These are phyloP conservation scores for Drosophila guanche DNA, from an alignment of 1,140 invertebrate species.

Conservation along the genomic window DNA sequence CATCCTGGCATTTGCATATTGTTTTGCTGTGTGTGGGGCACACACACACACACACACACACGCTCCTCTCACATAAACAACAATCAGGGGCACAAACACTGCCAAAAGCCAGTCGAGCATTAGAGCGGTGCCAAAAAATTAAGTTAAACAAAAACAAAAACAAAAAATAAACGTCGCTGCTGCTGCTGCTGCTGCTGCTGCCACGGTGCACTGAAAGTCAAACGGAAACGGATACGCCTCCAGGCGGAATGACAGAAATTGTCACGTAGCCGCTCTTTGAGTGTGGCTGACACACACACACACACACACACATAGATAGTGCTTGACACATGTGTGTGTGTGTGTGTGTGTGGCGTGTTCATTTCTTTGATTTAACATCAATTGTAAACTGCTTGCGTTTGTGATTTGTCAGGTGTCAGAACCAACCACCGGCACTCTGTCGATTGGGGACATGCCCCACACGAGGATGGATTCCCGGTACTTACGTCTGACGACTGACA, in stretches of 20 bases:
- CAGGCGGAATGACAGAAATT: slow-evolving; percentile 62
- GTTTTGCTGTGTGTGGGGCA: too few relatives aligned
- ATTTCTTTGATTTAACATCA: slow-evolving; percentile 73
- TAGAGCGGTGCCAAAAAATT: slow-evolving; percentile 45
- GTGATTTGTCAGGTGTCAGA: slow-evolving; percentile 60
- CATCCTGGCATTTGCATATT: slow-evolving; percentile 45
- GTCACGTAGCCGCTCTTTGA: slow-evolving; percentile 49
- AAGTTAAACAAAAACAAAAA: slow-evolving; percentile 57
- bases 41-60: slow-evolving; percentile 45
- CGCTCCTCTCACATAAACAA: slow-evolving; percentile 50
- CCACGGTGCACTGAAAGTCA: slow-evolving; percentile 49
- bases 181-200: slow-evolving; percentile 12
- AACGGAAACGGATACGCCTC: slow-evolving; percentile 61
- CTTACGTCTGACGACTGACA: not conserved
- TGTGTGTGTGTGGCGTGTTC: too few relatives aligned
- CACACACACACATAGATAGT: slow-evolving; percentile 1
- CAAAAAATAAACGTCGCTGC: slow-evolving; percentile 20
- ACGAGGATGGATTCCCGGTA: not conserved
- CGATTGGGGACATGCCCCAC: too few relatives aligned
- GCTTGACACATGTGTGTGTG: slow-evolving; percentile 9
- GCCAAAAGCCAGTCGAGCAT: slow-evolving; percentile 39
- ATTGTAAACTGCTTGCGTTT: slow-evolving; percentile 63
- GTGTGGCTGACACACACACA: slow-evolving; percentile 35
- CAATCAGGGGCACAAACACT: slow-evolving; percentile 60
- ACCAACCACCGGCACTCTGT: slow-evolving; percentile 16